These are phyloP conservation scores for Choristoneura rosaceana DNA, from an alignment of 2,888 invertebrate genomes.

Conservation along the genomic window DNA sequence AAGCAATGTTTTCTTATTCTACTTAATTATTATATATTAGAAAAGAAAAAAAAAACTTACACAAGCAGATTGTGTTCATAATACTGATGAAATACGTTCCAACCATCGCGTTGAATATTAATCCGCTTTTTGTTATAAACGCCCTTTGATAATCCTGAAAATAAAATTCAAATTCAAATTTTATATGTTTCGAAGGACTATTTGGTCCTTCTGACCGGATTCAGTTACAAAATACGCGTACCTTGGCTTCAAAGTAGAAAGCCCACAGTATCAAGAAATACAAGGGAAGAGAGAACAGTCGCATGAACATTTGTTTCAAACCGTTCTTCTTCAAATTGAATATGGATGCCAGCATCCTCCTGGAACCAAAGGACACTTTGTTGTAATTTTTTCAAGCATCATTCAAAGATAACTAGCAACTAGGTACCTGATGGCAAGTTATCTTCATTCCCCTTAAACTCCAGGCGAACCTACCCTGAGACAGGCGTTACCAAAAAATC, in stretches of 20 bases:
- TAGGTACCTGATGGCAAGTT: too few species aligned
- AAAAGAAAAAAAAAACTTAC: slow-evolving; percentile 78
- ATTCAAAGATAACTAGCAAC: too few species aligned
- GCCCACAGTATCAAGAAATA: slow-evolving; percentile 92
- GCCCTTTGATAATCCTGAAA: slow-evolving; percentile 88
- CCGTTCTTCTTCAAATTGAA: slow-evolving; percentile 92
- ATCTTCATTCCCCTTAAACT: too few species aligned
- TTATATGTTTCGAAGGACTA: not conserved
- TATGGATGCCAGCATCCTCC: slow-evolving; percentile 91
- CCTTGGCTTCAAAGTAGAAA: slow-evolving; percentile 90
- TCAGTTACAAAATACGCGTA: slow-evolving; percentile 49
- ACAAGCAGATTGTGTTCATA: slow-evolving; percentile 88
- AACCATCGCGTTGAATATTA: slow-evolving; percentile 89
- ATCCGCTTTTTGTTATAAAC: slow-evolving; percentile 89
- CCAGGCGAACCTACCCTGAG: too few species aligned
- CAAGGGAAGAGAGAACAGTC: slow-evolving; percentile 90
- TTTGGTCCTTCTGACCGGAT: slow-evolving; percentile 20
- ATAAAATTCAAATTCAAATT: slow-evolving; percentile 20
- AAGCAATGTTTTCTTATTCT: too few species aligned
- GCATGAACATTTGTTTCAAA: slow-evolving; percentile 90
- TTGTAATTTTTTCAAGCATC: not conserved
- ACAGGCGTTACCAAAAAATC: too few species aligned
- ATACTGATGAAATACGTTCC: slow-evolving; percentile 89
- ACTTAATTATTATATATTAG: not conserved
- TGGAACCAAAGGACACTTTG: slow-evolving; percentile 60